Evolutionary conservation across 2,113 vertebrate genomes (phyloP), one percentile per base, ranked within the genome.

Genomic region (Arizona elegans): DNA sequence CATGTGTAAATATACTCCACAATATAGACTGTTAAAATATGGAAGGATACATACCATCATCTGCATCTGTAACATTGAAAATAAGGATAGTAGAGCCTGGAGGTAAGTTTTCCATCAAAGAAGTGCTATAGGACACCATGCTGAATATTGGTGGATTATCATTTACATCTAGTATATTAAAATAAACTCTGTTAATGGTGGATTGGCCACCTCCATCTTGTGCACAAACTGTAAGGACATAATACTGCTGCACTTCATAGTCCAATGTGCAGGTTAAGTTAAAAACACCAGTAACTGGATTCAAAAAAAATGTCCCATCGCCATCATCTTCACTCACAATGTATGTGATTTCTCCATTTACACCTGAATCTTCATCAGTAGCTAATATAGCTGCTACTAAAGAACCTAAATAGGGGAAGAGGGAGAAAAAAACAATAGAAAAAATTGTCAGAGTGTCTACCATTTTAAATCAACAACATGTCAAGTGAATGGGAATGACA

Each of bases 361-460:
- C 90, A 0, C 99, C 99, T 0, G 99, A 98, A 96, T 99, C 99
- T 0, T 98, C 98, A 33, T 99, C 99, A 9, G 98, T 99, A 87
- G 99, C 99, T 94, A 99, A 96, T 92, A 99, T 98, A 55, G 99
- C 99, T 90, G 99, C 99, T 95, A 99, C 99, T 56, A 99, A 98
- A 94, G 99, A 99, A 94, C 99, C 99, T 99, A 96, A 0, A 3
- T 0, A 38, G 13, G 15, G 19, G 8, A 43, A 11, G 33, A 29
- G 8, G 43, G 29, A 53, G 1, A 50, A 38, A 33, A 86, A 81
- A 59, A 13, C 54, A 62, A 59, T 1, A 85, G n/a, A 38, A 86
- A 38, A 43, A 81, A 81, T 43, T 10, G 85, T 90, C 5, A 38
- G 62, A 55, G 10, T 0, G 47, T 65, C 89, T 38, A 81, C 3